phyloP scores from a whole-genome alignment of 1,140 invertebrate species.

The Popillia japonica region DNA sequence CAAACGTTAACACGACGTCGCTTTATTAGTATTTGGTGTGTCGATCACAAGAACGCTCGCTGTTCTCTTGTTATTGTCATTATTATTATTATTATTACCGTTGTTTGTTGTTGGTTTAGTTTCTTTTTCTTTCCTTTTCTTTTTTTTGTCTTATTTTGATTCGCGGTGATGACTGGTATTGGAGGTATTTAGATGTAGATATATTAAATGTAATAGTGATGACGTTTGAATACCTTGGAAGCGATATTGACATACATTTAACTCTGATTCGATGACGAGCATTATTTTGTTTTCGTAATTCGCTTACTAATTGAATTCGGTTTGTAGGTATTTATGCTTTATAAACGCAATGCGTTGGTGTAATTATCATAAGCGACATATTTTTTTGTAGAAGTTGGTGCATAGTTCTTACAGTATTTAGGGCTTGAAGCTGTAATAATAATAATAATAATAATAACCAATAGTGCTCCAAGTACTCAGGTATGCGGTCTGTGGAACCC shows the following conservation, averaged over 20 bases:
- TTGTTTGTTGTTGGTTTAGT: neutral
- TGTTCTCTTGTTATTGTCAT: neutral
- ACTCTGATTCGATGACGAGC: neutral
- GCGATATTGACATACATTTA: constrained; percentile 18
- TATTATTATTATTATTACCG: neutral
- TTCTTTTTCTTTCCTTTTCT: neutral
- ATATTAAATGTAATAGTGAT: neutral
- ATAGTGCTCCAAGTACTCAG: no score
- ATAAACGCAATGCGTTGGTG: no score
- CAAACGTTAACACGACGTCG: neutral
- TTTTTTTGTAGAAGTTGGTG: no score
- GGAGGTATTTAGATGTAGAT: neutral
- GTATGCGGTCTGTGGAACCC: no score
- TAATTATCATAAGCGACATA: no score
- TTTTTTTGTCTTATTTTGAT: neutral
- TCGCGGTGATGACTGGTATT: no score
- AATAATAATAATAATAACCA: no score
- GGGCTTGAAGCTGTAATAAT: no score
- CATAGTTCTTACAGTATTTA: no score
- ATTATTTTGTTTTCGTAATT: neutral
- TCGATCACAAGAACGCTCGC: neutral
- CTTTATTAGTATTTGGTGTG: no score
- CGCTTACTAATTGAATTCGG: neutral
- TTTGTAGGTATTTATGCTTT: no score
- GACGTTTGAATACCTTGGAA: constrained; percentile 4